Base-by-base conservation (phyloP, 2,113 vertebrate species). In the Cottus gobio region DNA sequence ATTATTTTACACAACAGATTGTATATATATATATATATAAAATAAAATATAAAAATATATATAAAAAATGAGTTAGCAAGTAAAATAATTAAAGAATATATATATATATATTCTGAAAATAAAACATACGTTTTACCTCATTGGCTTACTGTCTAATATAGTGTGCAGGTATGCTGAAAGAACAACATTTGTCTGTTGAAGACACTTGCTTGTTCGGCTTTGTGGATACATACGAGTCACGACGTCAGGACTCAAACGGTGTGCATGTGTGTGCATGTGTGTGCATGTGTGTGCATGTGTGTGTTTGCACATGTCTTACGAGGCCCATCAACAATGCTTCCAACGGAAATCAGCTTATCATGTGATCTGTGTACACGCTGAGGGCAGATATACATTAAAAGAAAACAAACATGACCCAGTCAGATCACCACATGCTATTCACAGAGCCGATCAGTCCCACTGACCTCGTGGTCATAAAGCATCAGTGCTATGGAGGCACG, bases 371-470 rank as follows among this genome's bases (percentile, higher is more conserved):
- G 79, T 72, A 30, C 69, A 60, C 10, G 9, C 48, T 75, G 2
- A 75, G 75, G 3, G 48, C 75, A 83, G 31, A 82, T 80, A 80
- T 71, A 80, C 79, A 83, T 79, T 81, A 80, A 50, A 30, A 50
- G 60, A 82, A 84, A 86, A 81, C 86, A 88, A 83, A 83, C 81
- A 83, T 77, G 75, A 87, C 71, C 65, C 69, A 46, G 54, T 68
- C 50, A 48, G 44, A 39, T 22, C 62, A 24, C 22, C 26, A 3
- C 63, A 13, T 37, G 42, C 69, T 48, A 12, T 11, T 36, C 56
- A 70, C 64, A 44, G 28, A 77, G 36, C 76, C 46, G 71, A 81
- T 75, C 75, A n/a, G 52, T 28, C n/a, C 22, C 1, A 7, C 42
- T 52, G 56, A 42, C 54, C 48, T 26, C 6, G 48, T 7, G 62